Evolutionary conservation across 2,888 invertebrate species (phyloP).

Genomic region (Gandaritis pyraliata): DNA sequence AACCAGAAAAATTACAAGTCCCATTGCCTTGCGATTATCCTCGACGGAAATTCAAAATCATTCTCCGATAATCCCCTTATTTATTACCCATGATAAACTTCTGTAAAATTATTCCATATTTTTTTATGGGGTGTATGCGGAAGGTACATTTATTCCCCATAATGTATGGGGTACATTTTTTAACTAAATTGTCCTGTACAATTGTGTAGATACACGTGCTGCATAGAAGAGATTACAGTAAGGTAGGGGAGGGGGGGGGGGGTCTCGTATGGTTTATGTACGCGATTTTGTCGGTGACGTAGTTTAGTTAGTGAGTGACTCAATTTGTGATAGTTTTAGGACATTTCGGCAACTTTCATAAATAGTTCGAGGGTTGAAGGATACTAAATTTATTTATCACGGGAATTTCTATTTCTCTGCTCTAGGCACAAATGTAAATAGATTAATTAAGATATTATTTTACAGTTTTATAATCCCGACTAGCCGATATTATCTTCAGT

Average conservation of each 20-base stretch:
- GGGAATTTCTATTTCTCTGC: no score
- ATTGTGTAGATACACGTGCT: slow-evolving; percentile 73
- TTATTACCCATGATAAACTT: slow-evolving; percentile 42
- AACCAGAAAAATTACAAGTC: slow-evolving; percentile 5
- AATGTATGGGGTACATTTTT: slow-evolving; percentile 55
- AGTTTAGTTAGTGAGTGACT: slow-evolving; percentile 50
- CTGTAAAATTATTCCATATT: slow-evolving; percentile 36
- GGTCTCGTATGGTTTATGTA: slow-evolving; percentile 53
- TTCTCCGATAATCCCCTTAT: slow-evolving; percentile 41
- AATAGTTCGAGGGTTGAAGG: no score
- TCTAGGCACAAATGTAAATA: no score
- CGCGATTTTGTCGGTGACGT: slow-evolving; percentile 56
- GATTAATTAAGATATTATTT: no score
- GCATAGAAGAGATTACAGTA: slow-evolving; percentile 67
- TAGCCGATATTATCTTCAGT: slow-evolving; percentile 21
- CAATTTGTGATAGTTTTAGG: slow-evolving; percentile 31
- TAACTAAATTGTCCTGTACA: slow-evolving; percentile 63
- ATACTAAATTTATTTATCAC: no score
- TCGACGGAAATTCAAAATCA: slow-evolving; percentile 27
- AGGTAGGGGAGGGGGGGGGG: slow-evolving; percentile 44
- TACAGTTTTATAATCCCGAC: background rate
- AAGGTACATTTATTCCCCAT: slow-evolving; percentile 21
- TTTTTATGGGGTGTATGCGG: slow-evolving; percentile 6
- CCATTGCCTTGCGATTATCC: slow-evolving; percentile 14
- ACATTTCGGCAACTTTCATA: slow-evolving; percentile 9